These are phyloP conservation scores for Acipenser ruthenus DNA, from an alignment of 2,797 vertebrate species.

Conservation along the genomic window DNA sequence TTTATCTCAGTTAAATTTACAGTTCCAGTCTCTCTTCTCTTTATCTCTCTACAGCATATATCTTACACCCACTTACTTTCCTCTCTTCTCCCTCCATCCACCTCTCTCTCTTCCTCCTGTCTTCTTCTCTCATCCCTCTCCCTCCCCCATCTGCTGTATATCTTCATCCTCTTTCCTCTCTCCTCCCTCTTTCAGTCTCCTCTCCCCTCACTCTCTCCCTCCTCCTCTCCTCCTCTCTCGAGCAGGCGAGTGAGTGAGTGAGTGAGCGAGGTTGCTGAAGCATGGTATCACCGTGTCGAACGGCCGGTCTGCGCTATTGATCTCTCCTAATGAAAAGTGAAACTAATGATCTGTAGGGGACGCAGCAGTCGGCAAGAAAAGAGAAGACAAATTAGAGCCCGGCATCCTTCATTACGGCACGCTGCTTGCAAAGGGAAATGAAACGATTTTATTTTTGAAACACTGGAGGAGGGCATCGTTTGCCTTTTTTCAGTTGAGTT, in stretches of 20 bases:
- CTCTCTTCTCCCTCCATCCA: slow-evolving; percentile 19
- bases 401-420: slow-evolving; percentile 26
- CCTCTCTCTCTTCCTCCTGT: slow-evolving; percentile 19
- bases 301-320: slow-evolving; percentile 52
- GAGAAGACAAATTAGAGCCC: slow-evolving; percentile 39
- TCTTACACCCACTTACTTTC: not conserved
- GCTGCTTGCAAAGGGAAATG: slow-evolving; percentile 42
- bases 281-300: slow-evolving; percentile 40
- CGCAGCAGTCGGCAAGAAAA: slow-evolving; percentile 19
- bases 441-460: slow-evolving; percentile 36
- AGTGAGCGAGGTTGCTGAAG: slow-evolving; percentile 26
- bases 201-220: not conserved
- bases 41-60: not conserved
- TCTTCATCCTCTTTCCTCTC: not conserved
- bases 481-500: slow-evolving; percentile 12
- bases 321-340: slow-evolving; percentile 63
- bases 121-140: not conserved
- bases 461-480: slow-evolving; percentile 23
- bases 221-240: slow-evolving; percentile 11
- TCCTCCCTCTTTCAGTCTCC: slow-evolving; percentile 4
- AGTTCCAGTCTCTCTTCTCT: not conserved
- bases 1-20: too few relatives aligned
- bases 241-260: slow-evolving; percentile 13
- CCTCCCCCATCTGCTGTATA: not conserved
- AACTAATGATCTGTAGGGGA: slow-evolving; percentile 52